Percentiles rank a stretch among this genome's conserved stretches.
Conservation (phyloP, 2,113 vertebrate species). For the Ageneiosus marmoratus region DNA sequence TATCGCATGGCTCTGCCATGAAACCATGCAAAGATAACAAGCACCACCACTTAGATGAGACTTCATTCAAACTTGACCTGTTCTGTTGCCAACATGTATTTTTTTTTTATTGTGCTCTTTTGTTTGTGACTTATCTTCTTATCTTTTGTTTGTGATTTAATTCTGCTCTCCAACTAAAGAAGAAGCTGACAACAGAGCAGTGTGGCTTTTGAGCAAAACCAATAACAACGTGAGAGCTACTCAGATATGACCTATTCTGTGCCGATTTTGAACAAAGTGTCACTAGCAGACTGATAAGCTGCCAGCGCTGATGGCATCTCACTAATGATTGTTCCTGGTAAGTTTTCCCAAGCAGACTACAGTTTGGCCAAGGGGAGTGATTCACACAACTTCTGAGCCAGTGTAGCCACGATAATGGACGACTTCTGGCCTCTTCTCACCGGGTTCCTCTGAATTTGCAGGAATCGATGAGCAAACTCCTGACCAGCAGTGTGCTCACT, state of each 20-base stretch:
- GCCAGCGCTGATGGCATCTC: constrained; percentile 10
- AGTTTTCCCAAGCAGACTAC: constrained; percentile 13
- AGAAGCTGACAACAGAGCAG: not conserved
- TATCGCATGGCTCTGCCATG: not conserved
- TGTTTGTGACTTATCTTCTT: constrained; percentile 30
- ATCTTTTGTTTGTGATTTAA: constrained; percentile 39
- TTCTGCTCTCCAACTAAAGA: constrained; percentile 31
- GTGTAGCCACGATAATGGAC: not conserved
- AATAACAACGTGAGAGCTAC: constrained; percentile 22
- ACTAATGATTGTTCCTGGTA: constrained; percentile 19
- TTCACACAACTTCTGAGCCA: not conserved
- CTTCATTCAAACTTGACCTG: constrained; percentile 25
- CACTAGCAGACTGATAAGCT: constrained; percentile 37
- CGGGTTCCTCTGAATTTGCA: constrained; percentile 34
- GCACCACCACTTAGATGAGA: not conserved
- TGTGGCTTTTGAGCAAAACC: constrained; percentile 22
- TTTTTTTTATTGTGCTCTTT: constrained; percentile 18
- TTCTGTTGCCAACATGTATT: not conserved
- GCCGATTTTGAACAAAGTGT: constrained; percentile 7
- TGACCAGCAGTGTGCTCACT: constrained; percentile 25
- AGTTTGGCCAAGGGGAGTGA: constrained; percentile 8
- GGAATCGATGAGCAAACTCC: constrained; percentile 46
- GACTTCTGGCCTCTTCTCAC: constrained; percentile 33
- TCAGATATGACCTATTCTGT: constrained; percentile 24
- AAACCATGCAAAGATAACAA: not conserved